Conservation (phyloP, 2,797 vertebrate species). For the Rhadinocentrus ornatus region DNA sequence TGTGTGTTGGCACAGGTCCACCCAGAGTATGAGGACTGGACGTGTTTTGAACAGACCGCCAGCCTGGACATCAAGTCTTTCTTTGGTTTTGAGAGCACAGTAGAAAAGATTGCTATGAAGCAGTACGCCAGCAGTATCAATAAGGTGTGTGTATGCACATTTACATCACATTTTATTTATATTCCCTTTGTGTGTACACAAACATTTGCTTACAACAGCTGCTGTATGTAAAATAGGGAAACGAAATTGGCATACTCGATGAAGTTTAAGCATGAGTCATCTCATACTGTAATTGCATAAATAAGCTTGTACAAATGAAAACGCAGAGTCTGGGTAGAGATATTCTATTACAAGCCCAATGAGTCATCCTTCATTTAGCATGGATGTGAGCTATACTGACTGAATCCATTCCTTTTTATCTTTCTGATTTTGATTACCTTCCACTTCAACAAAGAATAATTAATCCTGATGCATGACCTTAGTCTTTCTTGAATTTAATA, state of each 20-base stretch:
- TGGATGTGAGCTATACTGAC: constrained; percentile 5
- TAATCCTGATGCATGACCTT: neutral
- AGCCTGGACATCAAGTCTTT: constrained; percentile 98
- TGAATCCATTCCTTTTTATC: neutral
- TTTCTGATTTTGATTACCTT: neutral
- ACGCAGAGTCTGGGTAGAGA: constrained; percentile 23
- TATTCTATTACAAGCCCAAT: constrained; percentile 21
- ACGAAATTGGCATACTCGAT: neutral
- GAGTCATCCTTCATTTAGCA: constrained; percentile 43
- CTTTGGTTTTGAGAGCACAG: constrained; percentile 97
- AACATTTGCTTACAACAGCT: neutral
- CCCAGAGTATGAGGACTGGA: constrained; percentile 97
- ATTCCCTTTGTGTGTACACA: neutral
- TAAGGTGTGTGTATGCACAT: constrained; percentile 63
- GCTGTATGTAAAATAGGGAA: neutral
- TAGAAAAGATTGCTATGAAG: constrained; percentile 98
- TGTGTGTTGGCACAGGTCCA: constrained; percentile 85
- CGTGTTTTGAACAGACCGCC: constrained; percentile 96
- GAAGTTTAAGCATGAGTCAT: constrained; percentile 16
- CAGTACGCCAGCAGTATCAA: constrained; percentile 97
- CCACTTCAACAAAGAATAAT: neutral
- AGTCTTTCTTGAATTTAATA: neutral
- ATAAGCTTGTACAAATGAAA: constrained; percentile 34
- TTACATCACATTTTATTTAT: neutral
- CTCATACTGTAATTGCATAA: constrained; percentile 27